These are phyloP conservation scores for Lycocorax pyrrhopterus DNA, from an alignment of 2,113 vertebrate genomes.

Conservation along the genomic window DNA sequence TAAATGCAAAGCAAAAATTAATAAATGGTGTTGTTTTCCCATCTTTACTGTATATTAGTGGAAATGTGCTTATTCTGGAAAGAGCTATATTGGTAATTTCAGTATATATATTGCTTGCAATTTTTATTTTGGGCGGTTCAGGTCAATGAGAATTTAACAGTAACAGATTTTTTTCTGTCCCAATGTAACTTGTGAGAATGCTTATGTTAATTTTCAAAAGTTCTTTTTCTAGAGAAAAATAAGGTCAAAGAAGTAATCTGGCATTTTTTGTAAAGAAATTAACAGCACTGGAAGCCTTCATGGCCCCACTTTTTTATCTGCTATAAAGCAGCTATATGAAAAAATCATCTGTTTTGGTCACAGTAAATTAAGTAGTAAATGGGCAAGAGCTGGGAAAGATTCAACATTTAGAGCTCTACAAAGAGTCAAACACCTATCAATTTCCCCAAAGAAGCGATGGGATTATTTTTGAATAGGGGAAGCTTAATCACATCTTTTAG, in stretches of 20 bases:
- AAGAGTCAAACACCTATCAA: neutral
- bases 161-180: neutral
- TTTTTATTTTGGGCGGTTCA: neutral
- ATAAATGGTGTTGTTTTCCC: neutral
- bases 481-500: neutral
- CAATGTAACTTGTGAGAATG: neutral
- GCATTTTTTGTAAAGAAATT: neutral
- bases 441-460: neutral
- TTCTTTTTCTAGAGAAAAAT: neutral
- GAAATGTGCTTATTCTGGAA: neutral
- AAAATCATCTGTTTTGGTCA: neutral
- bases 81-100: neutral
- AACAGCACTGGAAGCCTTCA: neutral
- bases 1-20: neutral
- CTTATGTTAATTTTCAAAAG: neutral
- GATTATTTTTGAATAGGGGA: neutral
- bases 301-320: neutral
- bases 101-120: neutral
- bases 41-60: neutral
- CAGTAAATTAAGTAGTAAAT: neutral
- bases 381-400: neutral
- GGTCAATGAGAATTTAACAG: neutral
- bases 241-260: neutral
- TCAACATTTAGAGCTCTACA: neutral
- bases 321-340: neutral